A percentile compares a stretch with the other conserved stretches of the same genome.
Conservation (phyloP, 1,140 invertebrate species). For the Ctenoplectra terminalis region DNA sequence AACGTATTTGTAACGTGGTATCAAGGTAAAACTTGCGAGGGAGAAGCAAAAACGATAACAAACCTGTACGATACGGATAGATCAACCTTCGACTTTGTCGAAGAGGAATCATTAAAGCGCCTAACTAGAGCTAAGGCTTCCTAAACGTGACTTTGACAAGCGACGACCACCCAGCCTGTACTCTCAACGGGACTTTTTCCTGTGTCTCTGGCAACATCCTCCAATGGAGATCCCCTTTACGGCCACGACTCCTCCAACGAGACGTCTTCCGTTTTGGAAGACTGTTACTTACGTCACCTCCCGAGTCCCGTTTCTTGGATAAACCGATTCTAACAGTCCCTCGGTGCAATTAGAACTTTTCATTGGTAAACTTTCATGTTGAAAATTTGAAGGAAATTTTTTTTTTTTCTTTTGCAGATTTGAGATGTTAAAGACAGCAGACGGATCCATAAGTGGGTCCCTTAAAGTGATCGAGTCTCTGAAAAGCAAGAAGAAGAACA, state of each 20-base stretch:
- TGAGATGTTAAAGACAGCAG: slow-evolving; percentile 91
- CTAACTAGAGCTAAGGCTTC: slow-evolving; percentile 37
- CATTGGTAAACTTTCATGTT: too few relatives aligned
- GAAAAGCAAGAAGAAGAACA: slow-evolving; percentile 86
- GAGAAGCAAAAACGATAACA: background rate
- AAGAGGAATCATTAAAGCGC: slow-evolving; percentile 31
- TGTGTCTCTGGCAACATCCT: slow-evolving; percentile 12
- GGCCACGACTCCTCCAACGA: slow-evolving; percentile 18
- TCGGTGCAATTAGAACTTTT: background rate
- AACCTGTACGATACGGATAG: background rate
- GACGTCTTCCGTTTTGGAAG: slow-evolving; percentile 42
- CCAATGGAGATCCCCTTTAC: slow-evolving; percentile 43
- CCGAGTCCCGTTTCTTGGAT: slow-evolving; percentile 32
- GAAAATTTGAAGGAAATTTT: slow-evolving; percentile 12
- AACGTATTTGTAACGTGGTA: slow-evolving; percentile 1
- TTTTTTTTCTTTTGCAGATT: slow-evolving; percentile 84
- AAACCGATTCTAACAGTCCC: slow-evolving; percentile 1
- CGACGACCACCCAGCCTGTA: slow-evolving; percentile 40
- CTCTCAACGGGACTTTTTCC: slow-evolving; percentile 50
- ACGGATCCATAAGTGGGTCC: slow-evolving; percentile 89
- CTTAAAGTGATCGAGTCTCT: slow-evolving; percentile 87
- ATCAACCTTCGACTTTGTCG: background rate
- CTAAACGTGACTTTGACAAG: slow-evolving; percentile 47
- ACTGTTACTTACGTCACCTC: slow-evolving; percentile 37
- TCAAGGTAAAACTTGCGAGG: background rate